A percentile compares a stretch with the other conserved stretches of the same genome.
These are phyloP conservation scores for Teinopalpus imperialis DNA, from an alignment of 2,888 invertebrate species.

Conservation along the genomic window DNA sequence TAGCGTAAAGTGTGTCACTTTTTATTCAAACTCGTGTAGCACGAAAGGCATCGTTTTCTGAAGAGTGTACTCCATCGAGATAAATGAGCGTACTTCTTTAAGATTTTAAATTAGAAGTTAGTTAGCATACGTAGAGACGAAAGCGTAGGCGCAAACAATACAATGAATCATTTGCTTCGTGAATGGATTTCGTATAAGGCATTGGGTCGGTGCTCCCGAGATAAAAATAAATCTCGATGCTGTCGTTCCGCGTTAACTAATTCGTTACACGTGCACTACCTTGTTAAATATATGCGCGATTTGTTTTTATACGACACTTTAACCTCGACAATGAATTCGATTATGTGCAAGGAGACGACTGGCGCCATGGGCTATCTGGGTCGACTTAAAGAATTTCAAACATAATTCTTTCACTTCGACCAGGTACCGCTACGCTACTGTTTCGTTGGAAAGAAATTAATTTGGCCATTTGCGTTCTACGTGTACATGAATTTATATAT, in stretches of 20 bases:
- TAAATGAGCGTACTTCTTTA: conserved; percentile 13
- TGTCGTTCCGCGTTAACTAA: conserved; percentile 30
- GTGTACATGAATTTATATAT: no score
- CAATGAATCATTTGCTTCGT: conserved; percentile 63
- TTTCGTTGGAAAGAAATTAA: conserved; percentile 42
- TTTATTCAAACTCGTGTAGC: conserved; percentile 2
- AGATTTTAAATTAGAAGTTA: conserved; percentile 12
- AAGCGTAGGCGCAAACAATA: conserved; percentile 63
- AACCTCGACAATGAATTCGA: conserved; percentile 22
- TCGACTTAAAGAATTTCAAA: conserved; percentile 57
- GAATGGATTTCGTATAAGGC: conserved; percentile 59
- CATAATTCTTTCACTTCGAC: conserved; percentile 55
- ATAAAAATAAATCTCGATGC: conserved; percentile 52
- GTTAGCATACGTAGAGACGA: conserved; percentile 21
- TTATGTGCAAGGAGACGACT: conserved; percentile 44
- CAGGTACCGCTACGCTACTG: conserved; percentile 41
- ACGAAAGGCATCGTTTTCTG: conserved; percentile 12
- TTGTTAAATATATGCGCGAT: conserved; percentile 31
- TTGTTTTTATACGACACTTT: conserved; percentile 23
- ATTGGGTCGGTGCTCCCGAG: conserved; percentile 63
- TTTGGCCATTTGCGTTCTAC: conserved; percentile 34
- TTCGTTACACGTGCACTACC: conserved; percentile 33
- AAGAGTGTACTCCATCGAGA: conserved; percentile 22
- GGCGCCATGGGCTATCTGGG: conserved; percentile 53
- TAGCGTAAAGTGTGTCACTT: conserved; percentile 21